A percentile compares a stretch with the other conserved stretches of the same genome.
Evolutionary conservation across 2,797 vertebrate genomes (phyloP).

Genomic region (Tachyglossus aculeatus): DNA sequence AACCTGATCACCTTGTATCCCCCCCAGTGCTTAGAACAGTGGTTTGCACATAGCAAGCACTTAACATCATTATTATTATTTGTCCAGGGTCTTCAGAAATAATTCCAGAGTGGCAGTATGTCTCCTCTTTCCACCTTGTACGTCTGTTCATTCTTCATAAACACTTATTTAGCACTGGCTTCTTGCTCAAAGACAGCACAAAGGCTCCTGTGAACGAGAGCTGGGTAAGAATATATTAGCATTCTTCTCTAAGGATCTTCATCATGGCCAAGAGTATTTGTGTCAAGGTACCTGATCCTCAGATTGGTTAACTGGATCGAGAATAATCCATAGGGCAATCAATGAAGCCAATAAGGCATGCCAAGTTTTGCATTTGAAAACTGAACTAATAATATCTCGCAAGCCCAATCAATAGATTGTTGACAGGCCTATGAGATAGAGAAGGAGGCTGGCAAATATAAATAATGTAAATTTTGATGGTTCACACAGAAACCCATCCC

Average conservation of each 20-base stretch:
- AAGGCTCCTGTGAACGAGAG: neutral
- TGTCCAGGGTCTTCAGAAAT: neutral
- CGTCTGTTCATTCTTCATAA: neutral
- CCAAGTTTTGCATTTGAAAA: neutral
- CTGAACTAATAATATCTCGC: neutral
- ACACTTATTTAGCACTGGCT: neutral
- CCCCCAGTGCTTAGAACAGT: too few relatives aligned
- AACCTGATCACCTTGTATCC: too few relatives aligned
- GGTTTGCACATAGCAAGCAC: too few relatives aligned
- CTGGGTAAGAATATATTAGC: neutral
- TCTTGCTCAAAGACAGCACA: neutral
- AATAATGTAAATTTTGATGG: conserved; percentile 31
- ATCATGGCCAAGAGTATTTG: neutral
- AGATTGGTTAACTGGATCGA: neutral
- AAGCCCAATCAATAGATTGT: neutral
- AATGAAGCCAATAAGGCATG: conserved; percentile 6
- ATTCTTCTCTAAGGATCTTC: neutral
- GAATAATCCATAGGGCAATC: neutral
- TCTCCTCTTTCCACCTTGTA: neutral
- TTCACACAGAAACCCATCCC: conserved; percentile 6
- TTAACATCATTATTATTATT: neutral
- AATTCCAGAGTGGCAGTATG: neutral
- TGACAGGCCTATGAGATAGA: neutral
- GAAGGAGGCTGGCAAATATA: conserved; percentile 16
- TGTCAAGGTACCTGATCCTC: neutral